phyloP scores from a whole-genome alignment of 2,888 invertebrate species.

The Caenorhabditis panamensis region DNA sequence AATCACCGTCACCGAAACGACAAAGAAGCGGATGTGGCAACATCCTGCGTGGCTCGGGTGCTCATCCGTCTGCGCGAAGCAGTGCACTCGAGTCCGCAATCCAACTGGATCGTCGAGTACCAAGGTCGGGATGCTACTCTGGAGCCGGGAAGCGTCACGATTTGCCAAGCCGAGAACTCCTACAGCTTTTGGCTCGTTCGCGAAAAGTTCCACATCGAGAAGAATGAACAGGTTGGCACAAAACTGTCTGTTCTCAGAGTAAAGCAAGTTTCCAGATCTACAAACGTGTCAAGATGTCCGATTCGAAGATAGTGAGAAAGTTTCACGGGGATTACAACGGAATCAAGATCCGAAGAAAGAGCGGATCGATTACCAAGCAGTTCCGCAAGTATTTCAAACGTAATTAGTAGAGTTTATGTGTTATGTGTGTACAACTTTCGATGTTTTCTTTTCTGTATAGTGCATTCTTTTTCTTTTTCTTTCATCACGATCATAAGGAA shows the following conservation, averaged over 20 bases:
- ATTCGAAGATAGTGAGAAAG: neutral
- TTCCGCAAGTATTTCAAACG: neutral
- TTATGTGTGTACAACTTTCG: no score
- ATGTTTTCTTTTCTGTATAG: no score
- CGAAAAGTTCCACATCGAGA: constrained; percentile 10
- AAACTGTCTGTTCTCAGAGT: neutral
- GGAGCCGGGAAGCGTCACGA: constrained; percentile 20
- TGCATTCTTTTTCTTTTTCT: no score
- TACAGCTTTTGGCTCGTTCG: constrained; percentile 14
- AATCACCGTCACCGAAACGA: constrained; percentile 8
- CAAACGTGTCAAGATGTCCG: neutral
- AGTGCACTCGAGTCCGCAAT: neutral
- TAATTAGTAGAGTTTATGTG: no score
- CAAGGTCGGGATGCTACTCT: neutral
- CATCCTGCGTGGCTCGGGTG: constrained; percentile 27
- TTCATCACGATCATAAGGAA: no score
- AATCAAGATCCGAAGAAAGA: neutral
- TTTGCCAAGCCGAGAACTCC: neutral
- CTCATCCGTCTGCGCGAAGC: constrained; percentile 19
- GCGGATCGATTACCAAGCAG: neutral
- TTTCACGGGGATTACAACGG: neutral
- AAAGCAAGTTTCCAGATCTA: neutral
- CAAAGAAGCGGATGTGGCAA: constrained; percentile 11
- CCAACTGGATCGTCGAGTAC: constrained; percentile 36
- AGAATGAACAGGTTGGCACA: neutral